Conservation (phyloP, 2,797 vertebrate species). For the Allobates femoralis region DNA sequence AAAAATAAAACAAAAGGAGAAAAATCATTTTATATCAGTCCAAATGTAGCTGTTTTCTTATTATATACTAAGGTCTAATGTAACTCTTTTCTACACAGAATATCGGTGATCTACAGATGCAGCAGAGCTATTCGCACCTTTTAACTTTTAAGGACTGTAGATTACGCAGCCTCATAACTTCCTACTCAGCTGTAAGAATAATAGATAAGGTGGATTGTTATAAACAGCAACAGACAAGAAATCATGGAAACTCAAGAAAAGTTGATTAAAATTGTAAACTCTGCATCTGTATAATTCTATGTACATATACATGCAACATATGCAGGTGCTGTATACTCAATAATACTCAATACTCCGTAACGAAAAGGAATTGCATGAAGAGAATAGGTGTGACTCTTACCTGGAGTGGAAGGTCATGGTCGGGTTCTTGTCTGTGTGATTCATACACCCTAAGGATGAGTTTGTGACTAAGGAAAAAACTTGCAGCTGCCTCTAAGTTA, state of each 20-base stretch:
- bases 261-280: neutral
- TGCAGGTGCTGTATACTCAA: too few species aligned
- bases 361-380: neutral
- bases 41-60: neutral
- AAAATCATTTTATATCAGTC: neutral
- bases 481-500: neutral
- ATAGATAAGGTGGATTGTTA: neutral
- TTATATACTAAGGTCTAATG: neutral
- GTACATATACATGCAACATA: neutral
- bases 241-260: neutral
- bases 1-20: neutral
- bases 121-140: neutral
- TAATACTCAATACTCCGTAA: too few species aligned
- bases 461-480: neutral
- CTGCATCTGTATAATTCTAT: neutral
- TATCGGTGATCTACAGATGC: neutral
- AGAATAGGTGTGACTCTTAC: slow-evolving; percentile 41
- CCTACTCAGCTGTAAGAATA: neutral
- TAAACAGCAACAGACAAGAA: neutral
- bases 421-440: neutral
- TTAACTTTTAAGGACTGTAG: neutral
- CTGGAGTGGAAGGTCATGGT: slow-evolving; percentile 12
- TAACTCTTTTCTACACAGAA: neutral
- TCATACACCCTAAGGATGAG: neutral
- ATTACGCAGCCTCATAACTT: neutral